Conservation (phyloP, 1,140 invertebrate species). For the Parapsyche elsis region DNA sequence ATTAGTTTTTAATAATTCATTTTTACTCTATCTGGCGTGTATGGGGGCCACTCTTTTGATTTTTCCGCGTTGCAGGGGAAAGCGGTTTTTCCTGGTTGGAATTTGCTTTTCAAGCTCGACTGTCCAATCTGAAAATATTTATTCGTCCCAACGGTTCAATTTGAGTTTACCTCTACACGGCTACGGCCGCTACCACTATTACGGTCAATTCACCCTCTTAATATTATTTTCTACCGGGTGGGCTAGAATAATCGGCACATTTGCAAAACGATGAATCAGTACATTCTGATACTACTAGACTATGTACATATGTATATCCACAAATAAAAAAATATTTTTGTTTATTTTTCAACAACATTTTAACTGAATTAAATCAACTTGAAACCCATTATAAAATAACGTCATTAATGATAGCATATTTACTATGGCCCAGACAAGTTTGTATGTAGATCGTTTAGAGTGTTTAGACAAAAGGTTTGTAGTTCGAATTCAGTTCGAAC, state of each 20-base stretch:
- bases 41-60: background rate
- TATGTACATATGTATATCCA: background rate
- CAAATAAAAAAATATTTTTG: too few species aligned
- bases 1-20: background rate
- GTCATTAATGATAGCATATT: too few species aligned
- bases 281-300: background rate
- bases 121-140: conserved; percentile 55
- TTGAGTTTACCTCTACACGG: conserved; percentile 49
- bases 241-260: background rate
- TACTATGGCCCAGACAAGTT: too few species aligned
- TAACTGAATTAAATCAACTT: too few species aligned
- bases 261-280: conserved; percentile 28
- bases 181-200: conserved; percentile 46
- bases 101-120: conserved; percentile 40
- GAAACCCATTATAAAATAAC: too few species aligned
- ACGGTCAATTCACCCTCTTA: conserved; percentile 50
- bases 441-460: too few species aligned
- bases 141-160: conserved; percentile 56
- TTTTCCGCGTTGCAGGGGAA: background rate
- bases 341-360: background rate
- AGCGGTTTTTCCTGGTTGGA: background rate
- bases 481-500: too few species aligned
- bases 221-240: conserved; percentile 42
- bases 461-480: too few species aligned
- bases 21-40: background rate